phyloP scores from a whole-genome alignment of 2,888 invertebrate genomes.

The Sinodicranocentrus sp. region DNA sequence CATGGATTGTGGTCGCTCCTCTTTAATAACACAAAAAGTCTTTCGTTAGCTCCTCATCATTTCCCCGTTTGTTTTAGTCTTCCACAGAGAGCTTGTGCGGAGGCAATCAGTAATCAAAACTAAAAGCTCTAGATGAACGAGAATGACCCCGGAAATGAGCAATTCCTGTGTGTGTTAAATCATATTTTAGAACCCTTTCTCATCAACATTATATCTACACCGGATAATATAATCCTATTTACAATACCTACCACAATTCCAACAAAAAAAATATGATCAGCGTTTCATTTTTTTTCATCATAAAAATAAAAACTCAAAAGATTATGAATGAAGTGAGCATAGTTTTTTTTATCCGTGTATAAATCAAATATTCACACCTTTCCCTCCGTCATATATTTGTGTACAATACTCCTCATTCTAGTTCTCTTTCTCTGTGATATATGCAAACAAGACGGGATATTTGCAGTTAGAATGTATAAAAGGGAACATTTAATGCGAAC shows the following conservation, averaged over 20 bases:
- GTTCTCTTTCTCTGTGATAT: too few relatives aligned
- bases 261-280: not conserved
- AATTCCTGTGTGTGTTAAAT: slow-evolving; percentile 15
- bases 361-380: slow-evolving; percentile 56
- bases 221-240: too few relatives aligned
- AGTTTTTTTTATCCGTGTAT: slow-evolving; percentile 12
- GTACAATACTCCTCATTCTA: not conserved
- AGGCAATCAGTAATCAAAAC: not conserved
- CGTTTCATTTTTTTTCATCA: not conserved
- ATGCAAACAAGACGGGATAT: not conserved
- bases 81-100: too few relatives aligned
- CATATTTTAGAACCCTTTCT: too few relatives aligned
- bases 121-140: not conserved
- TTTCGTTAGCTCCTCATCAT: too few relatives aligned
- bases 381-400: not conserved
- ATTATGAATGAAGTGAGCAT: slow-evolving; percentile 13
- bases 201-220: too few relatives aligned
- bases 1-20: too few relatives aligned
- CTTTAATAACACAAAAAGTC: too few relatives aligned
- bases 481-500: slow-evolving; percentile 29
- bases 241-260: not conserved
- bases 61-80: too few relatives aligned
- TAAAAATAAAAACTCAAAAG: not conserved
- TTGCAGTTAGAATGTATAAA: not conserved
- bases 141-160: slow-evolving; percentile 50